These are phyloP conservation scores for Atrichornis clamosus DNA, from an alignment of 2,113 vertebrate species.

Conservation along the genomic window DNA sequence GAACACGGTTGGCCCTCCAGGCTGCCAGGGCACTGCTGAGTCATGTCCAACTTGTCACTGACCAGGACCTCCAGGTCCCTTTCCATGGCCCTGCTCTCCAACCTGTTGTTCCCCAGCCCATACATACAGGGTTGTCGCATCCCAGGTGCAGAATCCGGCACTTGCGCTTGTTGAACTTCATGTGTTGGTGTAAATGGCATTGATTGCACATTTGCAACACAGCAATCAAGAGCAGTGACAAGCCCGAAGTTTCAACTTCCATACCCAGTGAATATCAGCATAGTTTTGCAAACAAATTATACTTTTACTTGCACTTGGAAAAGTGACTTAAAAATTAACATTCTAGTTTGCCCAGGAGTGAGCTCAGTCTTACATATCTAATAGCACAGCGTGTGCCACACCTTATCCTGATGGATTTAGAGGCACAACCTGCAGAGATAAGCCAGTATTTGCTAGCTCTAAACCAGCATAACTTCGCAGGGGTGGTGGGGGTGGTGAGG, in stretches of 20 bases:
- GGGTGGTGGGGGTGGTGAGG: rapidly evolving
- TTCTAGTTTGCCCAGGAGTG: background rate
- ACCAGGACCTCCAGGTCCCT: background rate
- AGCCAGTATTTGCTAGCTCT: background rate
- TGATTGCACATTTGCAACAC: background rate
- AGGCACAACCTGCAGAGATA: background rate
- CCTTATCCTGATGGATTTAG: background rate
- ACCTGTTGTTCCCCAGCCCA: background rate
- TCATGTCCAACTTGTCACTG: rapidly evolving
- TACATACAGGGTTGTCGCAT: background rate
- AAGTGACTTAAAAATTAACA: background rate
- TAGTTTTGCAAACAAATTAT: background rate
- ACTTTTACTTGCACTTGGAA: background rate
- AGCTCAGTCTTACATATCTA: background rate
- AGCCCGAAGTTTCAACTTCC: background rate
- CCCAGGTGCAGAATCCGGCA: background rate
- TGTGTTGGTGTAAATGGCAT: background rate
- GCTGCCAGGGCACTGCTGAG: background rate
- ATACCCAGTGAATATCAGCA: background rate
- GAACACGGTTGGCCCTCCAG: rapidly evolving
- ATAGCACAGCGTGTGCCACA: background rate
- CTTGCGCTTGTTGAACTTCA: background rate
- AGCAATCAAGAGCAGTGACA: background rate
- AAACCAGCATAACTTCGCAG: background rate
- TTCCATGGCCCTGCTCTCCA: background rate